phyloP scores from a whole-genome alignment of 2,113 vertebrate species.

The sheep (Ovis aries) region ARS-UI_Ramb_v3.0 NC_056071.1:61396501-61397000 shows the following conservation, averaged over 20 bases:
- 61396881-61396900: background rate
- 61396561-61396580: background rate
- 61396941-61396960: background rate
- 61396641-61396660: background rate
- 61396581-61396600: background rate
- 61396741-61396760: background rate
- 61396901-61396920: background rate
- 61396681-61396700: background rate
- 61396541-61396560: background rate
- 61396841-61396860: background rate
- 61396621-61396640: background rate
- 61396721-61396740: background rate
- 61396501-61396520: constrained; percentile 68
- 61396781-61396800: background rate
- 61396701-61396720: fast-evolving
- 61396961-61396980: background rate
- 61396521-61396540: constrained; percentile 66
- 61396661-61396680: background rate
- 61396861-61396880: background rate
- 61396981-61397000: too few species aligned
- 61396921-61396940: background rate
- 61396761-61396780: too few species aligned
- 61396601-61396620: constrained; percentile 46
- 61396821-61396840: background rate
- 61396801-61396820: background rate